Conservation (phyloP, 2,797 vertebrate species). For the Anguilla anguilla region DNA sequence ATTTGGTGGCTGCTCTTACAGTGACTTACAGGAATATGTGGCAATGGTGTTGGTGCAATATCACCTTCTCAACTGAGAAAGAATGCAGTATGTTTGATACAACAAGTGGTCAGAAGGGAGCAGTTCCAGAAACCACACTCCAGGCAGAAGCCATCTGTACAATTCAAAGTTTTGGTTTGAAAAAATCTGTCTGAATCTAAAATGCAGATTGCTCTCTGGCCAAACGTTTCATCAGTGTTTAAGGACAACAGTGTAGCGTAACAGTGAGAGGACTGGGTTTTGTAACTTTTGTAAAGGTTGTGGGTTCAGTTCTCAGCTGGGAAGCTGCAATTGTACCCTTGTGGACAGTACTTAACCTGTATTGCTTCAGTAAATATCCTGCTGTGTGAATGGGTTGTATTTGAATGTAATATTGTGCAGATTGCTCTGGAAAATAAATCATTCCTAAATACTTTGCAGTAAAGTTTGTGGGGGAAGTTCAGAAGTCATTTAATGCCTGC, state of each 20-base stretch:
- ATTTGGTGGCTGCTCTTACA: not conserved
- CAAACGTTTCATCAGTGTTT: not conserved
- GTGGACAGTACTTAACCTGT: not conserved
- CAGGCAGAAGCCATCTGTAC: not conserved
- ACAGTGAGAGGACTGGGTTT: not conserved
- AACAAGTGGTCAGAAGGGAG: not conserved
- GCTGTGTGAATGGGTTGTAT: not conserved
- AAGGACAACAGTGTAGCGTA: not conserved
- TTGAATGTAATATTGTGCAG: not conserved
- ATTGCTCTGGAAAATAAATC: not conserved
- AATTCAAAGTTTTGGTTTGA: not conserved
- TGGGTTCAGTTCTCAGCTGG: not conserved
- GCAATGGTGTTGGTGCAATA: not conserved
- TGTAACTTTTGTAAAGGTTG: not conserved
- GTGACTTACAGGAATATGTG: no score
- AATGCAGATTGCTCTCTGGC: not conserved
- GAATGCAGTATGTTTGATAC: not conserved
- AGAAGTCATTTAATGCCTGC: not conserved
- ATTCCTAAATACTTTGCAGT: not conserved
- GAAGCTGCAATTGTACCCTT: not conserved
- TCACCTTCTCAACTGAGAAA: not conserved
- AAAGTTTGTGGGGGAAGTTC: not conserved
- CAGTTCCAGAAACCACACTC: conserved; percentile 8
- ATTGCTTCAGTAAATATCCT: not conserved
- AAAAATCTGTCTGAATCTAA: not conserved